A percentile compares a stretch with the other conserved stretches of the same genome.
Evolutionary conservation across 1,140 invertebrate genomes (phyloP).

Genomic region (Zaprionus kolodkinae): DNA sequence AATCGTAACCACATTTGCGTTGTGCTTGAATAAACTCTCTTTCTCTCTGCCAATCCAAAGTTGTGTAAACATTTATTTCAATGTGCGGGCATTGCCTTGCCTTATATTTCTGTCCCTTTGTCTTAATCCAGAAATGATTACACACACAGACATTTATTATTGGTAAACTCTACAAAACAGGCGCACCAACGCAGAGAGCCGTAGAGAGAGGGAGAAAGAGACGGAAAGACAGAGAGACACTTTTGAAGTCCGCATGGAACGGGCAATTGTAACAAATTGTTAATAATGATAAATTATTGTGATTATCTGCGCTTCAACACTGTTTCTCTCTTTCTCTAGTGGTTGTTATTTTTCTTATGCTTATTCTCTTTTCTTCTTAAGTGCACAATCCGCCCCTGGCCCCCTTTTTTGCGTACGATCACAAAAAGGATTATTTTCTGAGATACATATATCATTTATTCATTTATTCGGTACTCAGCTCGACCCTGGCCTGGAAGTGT

Average conservation of each 20-base stretch:
- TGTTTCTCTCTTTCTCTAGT: slow-evolving; percentile 21
- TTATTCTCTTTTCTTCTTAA: slow-evolving; percentile 23
- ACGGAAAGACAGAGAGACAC: background rate
- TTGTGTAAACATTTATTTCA: slow-evolving; percentile 17
- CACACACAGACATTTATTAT: slow-evolving; percentile 8
- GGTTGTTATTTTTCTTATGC: background rate
- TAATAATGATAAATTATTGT: slow-evolving; percentile 62
- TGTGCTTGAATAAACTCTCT: slow-evolving; percentile 35
- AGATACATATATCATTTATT: slow-evolving; percentile 24
- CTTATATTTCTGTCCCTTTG: background rate
- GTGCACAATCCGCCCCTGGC: background rate
- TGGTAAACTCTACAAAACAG: slow-evolving; percentile 5
- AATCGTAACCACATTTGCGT: slow-evolving; percentile 26
- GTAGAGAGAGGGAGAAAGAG: background rate
- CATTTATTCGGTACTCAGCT: slow-evolving; percentile 16
- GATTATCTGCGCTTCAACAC: slow-evolving; percentile 17
- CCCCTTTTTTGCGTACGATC: background rate
- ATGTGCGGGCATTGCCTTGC: background rate
- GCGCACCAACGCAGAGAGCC: background rate
- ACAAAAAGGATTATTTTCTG: slow-evolving; percentile 26
- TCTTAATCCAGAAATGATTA: slow-evolving; percentile 23
- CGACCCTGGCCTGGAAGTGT: background rate
- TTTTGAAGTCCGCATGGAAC: background rate
- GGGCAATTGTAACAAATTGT: slow-evolving; percentile 41
- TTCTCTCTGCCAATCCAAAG: slow-evolving; percentile 9